Percentiles rank a stretch among this genome's conserved stretches.
Evolutionary conservation across 2,888 invertebrate species (phyloP).

Genomic region (Lysandra coridon): DNA sequence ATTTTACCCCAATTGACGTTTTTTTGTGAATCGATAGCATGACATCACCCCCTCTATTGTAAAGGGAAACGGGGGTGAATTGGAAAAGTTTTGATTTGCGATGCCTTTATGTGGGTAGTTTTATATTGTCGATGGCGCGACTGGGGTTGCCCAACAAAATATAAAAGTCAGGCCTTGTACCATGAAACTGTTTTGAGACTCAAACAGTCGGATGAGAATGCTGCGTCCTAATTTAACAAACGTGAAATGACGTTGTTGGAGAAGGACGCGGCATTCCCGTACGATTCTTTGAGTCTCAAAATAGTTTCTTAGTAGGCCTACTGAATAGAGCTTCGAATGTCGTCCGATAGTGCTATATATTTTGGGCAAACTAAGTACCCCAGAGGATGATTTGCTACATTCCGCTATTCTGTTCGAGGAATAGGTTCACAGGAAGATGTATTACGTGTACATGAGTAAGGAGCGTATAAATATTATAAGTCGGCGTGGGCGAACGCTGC

Average conservation of each 20-base stretch:
- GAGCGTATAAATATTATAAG: not conserved
- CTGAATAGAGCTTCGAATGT: not conserved
- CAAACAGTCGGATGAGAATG: too few species aligned
- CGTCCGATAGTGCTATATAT: not conserved
- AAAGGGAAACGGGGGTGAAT: not conserved
- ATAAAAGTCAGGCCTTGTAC: not conserved
- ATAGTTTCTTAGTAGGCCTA: too few species aligned
- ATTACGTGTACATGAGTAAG: not conserved
- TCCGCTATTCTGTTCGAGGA: not conserved
- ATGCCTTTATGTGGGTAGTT: conserved; percentile 22
- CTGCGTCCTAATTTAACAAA: too few species aligned
- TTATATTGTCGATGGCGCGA: not conserved
- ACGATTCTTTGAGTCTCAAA: too few species aligned
- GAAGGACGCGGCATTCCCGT: too few species aligned
- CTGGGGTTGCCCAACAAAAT: not conserved
- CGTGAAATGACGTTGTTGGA: too few species aligned
- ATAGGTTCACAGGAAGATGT: not conserved
- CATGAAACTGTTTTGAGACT: too few species aligned
- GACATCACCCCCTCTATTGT: conserved; percentile 15
- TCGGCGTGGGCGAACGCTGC: not conserved
- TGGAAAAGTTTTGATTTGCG: conserved; percentile 26
- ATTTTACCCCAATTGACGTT: conserved; percentile 17
- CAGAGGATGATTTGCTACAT: not conserved
- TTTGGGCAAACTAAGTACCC: not conserved
- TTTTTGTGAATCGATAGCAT: conserved; percentile 20